These are phyloP conservation scores for Phlogophora meticulosa DNA, from an alignment of 2,888 invertebrate species.

Conservation along the genomic window DNA sequence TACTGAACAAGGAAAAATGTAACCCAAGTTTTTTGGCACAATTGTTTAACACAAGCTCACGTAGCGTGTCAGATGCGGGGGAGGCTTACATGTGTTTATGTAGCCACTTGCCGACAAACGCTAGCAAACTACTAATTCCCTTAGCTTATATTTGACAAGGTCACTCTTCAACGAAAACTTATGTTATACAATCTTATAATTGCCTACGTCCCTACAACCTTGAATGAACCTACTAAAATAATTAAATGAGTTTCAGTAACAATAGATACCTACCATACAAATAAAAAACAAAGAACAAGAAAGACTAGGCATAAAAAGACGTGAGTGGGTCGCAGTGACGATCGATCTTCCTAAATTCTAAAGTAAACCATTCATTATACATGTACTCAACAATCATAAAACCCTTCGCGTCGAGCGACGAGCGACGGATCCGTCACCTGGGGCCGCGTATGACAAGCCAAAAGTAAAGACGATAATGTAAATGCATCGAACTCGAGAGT, in stretches of 20 bases:
- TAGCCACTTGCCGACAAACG: conserved; percentile 36
- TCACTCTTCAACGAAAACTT: conserved; percentile 20
- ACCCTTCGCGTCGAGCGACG: conserved; percentile 64
- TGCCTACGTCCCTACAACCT: neutral
- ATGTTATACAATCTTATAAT: conserved; percentile 10
- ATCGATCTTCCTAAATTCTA: conserved; percentile 60
- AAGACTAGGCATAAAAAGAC: conserved; percentile 5
- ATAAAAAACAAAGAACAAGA: neutral
- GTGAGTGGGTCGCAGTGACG: conserved; percentile 17
- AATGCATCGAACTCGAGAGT: conserved; percentile 74
- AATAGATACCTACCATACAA: neutral
- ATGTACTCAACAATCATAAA: conserved; percentile 67
- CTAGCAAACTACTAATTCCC: conserved; percentile 38
- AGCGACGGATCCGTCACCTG: conserved; percentile 68
- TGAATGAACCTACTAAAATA: neutral
- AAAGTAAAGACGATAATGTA: conserved; percentile 78
- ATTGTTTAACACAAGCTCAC: conserved; percentile 13
- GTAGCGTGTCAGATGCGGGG: conserved; percentile 10
- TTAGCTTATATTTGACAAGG: conserved; percentile 35
- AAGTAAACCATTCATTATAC: conserved; percentile 64
- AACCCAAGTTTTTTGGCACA: conserved; percentile 4
- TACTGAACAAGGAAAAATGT: conserved; percentile 2
- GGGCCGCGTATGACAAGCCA: conserved; percentile 73
- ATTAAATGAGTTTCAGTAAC: neutral
- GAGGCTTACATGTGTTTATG: conserved; percentile 24